phyloP scores from a whole-genome alignment of 2,797 vertebrate genomes.

The Poecilia wingei region DNA sequence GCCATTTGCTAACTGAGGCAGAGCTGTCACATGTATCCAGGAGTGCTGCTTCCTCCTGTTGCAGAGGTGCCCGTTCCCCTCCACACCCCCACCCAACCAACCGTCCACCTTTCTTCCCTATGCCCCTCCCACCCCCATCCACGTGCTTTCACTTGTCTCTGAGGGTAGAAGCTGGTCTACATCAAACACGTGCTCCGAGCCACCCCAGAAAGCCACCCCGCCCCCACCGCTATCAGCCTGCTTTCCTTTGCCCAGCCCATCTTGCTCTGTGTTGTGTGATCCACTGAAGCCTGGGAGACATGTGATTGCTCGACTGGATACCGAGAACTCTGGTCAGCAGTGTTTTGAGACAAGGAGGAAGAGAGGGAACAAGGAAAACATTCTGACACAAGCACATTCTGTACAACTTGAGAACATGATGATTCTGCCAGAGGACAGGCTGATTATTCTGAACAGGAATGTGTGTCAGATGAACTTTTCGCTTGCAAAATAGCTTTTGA shows the following conservation, averaged over 20 bases:
- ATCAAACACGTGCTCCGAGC: constrained; percentile 71
- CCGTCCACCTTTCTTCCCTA: background rate
- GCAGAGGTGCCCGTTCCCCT: constrained; percentile 44
- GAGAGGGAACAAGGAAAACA: constrained; percentile 70
- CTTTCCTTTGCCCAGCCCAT: constrained; percentile 60
- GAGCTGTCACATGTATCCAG: constrained; percentile 42
- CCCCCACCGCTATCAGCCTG: constrained; percentile 48
- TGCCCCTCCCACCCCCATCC: constrained; percentile 37
- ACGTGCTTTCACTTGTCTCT: constrained; percentile 65
- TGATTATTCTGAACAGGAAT: constrained; percentile 28
- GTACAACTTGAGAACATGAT: constrained; percentile 49
- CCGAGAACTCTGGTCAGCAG: constrained; percentile 64
- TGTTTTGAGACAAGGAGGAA: constrained; percentile 67
- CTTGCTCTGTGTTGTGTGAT: constrained; percentile 57
- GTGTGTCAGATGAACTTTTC: background rate
- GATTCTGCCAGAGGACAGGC: constrained; percentile 24
- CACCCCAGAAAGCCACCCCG: constrained; percentile 36
- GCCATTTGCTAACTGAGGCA: constrained; percentile 43
- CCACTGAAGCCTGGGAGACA: constrained; percentile 68
- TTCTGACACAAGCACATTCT: constrained; percentile 69
- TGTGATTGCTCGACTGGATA: constrained; percentile 77
- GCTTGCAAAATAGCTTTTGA: background rate
- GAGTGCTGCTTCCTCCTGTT: constrained; percentile 48
- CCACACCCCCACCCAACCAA: too few species aligned
- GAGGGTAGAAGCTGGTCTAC: constrained; percentile 57